Conservation (phyloP, 2,888 invertebrate species). For the Zaprionus obscuricornis region DNA sequence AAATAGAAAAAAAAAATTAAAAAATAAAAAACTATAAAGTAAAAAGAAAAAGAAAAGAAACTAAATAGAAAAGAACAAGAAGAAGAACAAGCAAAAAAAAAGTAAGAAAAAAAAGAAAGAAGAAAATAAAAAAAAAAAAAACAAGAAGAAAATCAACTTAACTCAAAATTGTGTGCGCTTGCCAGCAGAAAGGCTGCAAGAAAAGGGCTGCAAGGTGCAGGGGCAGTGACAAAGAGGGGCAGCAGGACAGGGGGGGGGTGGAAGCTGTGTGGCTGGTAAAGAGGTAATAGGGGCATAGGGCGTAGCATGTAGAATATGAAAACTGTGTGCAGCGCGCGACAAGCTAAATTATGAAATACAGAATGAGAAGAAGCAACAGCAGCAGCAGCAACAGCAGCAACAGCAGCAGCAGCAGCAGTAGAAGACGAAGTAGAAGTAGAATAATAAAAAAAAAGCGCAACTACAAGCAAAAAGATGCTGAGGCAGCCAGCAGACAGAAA, state of each 20-base stretch:
- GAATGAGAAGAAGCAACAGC: background rate
- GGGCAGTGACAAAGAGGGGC: background rate
- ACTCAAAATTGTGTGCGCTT: constrained; percentile 55
- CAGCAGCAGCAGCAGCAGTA: too few species aligned
- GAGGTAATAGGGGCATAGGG: constrained; percentile 10
- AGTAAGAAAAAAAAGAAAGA: constrained; percentile 1
- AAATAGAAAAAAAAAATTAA: background rate
- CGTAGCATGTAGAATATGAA: constrained; percentile 23
- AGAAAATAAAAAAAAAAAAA: constrained; percentile 6
- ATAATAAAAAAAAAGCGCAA: constrained; percentile 22
- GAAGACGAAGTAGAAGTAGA: too few species aligned
- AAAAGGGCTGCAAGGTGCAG: background rate
- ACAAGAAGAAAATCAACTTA: constrained; percentile 62
- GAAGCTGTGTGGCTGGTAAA: background rate
- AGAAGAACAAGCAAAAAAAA: constrained; percentile 15
- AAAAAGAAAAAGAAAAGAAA: constrained; percentile 1
- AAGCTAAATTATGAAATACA: constrained; percentile 70
- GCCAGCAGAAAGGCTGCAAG: background rate
- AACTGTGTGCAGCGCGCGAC: constrained; percentile 39
- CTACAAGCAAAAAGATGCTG: constrained; percentile 5
- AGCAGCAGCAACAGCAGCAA: background rate
- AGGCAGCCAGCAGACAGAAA: background rate
- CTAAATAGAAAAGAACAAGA: background rate
- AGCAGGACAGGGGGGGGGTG: background rate
- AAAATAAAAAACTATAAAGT: constrained; percentile 1